Percentiles rank a stretch among this genome's conserved stretches.
Conservation (phyloP, 37 sponge, comb jelly and placozoan genomes). For the Aplysina aerophoba region DNA sequence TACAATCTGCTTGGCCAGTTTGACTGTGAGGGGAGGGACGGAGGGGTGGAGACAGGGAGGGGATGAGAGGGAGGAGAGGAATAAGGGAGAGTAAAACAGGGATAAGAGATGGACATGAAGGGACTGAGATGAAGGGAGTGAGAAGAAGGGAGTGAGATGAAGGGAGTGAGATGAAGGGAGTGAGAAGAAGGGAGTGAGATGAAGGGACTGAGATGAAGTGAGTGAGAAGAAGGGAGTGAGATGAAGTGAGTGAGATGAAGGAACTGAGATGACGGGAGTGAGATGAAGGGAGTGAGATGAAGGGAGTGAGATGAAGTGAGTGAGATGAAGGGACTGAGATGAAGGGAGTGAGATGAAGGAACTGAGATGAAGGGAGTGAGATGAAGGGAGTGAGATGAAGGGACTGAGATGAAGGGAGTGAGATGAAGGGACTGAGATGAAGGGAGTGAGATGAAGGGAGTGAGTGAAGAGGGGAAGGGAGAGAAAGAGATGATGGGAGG, state of each 20-base stretch:
- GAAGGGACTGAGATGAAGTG: neutral
- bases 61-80: neutral
- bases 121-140: too few relatives aligned
- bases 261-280: constrained; percentile 47
- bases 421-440: neutral
- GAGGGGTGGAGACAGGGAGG: neutral
- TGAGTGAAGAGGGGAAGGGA: neutral
- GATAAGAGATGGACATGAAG: neutral
- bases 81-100: neutral
- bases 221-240: constrained; percentile 27
- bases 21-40: constrained; percentile 41
- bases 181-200: neutral
- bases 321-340: constrained; percentile 20
- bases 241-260: constrained; percentile 45
- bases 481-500: too few relatives aligned
- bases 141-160: neutral
- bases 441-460: neutral
- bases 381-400: neutral
- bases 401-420: neutral
- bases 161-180: neutral
- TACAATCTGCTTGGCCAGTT: constrained; percentile 72
- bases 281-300: constrained; percentile 43
- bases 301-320: constrained; percentile 47
- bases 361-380: neutral
- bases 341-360: neutral